phyloP scores from a whole-genome alignment of 2,888 invertebrate genomes.

The Anticlea derivata region DNA sequence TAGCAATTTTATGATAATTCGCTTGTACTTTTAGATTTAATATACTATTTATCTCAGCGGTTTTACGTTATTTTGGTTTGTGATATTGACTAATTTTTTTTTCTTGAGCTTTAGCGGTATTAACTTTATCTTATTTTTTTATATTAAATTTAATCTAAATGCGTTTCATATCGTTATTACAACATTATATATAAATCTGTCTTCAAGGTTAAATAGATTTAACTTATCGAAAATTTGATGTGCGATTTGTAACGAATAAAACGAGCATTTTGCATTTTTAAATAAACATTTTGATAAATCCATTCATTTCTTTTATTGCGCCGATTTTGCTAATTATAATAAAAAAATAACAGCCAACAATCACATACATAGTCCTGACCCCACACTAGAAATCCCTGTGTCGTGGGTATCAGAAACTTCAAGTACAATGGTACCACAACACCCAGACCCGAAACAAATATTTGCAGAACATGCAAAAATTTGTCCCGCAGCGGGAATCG shows the following conservation, averaged over 20 bases:
- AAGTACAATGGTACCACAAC: too few species aligned
- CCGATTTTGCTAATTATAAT: too few species aligned
- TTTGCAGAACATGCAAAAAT: too few species aligned
- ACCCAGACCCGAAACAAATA: too few species aligned
- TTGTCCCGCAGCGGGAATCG: too few species aligned
- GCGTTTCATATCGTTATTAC: too few species aligned
- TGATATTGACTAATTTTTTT: conserved; percentile 55
- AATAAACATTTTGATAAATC: conserved; percentile 41
- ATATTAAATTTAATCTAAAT: not conserved
- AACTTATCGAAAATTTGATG: conserved; percentile 9
- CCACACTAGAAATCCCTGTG: too few species aligned
- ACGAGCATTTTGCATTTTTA: conserved; percentile 46
- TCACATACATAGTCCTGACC: too few species aligned
- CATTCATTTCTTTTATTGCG: not conserved
- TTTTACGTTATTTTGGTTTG: conserved; percentile 27
- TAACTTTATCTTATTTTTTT: not conserved
- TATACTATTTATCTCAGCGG: conserved; percentile 12
- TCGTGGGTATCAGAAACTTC: too few species aligned
- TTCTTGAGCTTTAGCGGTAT: conserved; percentile 22
- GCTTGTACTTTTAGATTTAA: conserved; percentile 1
- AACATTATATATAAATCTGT: too few species aligned
- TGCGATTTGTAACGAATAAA: conserved; percentile 39
- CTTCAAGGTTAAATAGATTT: not conserved
- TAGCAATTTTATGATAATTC: conserved; percentile 2
- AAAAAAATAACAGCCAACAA: too few species aligned